These are phyloP conservation scores for Athalia cordata DNA, from an alignment of 2,888 invertebrate genomes.

Conservation along the genomic window DNA sequence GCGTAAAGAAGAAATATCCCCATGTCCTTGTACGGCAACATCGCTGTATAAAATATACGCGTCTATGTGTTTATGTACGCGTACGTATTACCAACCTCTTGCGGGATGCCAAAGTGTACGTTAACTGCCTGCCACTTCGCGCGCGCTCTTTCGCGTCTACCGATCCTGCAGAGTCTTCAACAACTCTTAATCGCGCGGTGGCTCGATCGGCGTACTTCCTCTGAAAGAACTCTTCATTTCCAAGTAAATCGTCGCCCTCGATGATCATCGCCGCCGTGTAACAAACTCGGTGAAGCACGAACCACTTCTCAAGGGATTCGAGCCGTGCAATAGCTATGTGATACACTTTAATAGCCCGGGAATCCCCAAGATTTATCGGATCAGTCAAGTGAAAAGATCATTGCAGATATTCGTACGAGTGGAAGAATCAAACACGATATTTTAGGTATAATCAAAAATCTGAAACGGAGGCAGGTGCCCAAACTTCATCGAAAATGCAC, in stretches of 20 bases:
- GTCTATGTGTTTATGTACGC: not conserved
- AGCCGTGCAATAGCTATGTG: too few relatives aligned
- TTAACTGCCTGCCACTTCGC: conserved; percentile 28
- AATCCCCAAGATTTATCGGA: conserved; percentile 29
- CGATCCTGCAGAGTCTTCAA: not conserved
- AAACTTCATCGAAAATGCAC: too few relatives aligned
- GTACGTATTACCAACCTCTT: too few relatives aligned
- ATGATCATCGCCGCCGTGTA: too few relatives aligned
- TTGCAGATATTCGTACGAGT: too few relatives aligned
- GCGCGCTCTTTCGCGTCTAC: conserved; percentile 14
- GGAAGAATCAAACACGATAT: too few relatives aligned
- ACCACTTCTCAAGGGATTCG: too few relatives aligned
- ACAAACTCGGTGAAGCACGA: too few relatives aligned
- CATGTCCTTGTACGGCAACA: conserved; percentile 16
- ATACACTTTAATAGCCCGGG: not conserved
- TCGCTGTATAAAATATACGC: not conserved
- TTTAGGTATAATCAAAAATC: too few relatives aligned
- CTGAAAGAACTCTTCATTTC: conserved; percentile 38
- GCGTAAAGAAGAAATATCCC: conserved; percentile 64
- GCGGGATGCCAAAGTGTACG: not conserved
- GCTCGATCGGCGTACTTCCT: conserved; percentile 21
- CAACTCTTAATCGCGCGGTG: conserved; percentile 21
- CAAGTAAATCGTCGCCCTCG: conserved; percentile 5
- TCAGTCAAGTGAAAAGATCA: not conserved
- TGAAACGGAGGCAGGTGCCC: too few relatives aligned